Evolutionary conservation across 1,140 invertebrate species (phyloP).

Genomic region (Reticulitermes speratus): DNA sequence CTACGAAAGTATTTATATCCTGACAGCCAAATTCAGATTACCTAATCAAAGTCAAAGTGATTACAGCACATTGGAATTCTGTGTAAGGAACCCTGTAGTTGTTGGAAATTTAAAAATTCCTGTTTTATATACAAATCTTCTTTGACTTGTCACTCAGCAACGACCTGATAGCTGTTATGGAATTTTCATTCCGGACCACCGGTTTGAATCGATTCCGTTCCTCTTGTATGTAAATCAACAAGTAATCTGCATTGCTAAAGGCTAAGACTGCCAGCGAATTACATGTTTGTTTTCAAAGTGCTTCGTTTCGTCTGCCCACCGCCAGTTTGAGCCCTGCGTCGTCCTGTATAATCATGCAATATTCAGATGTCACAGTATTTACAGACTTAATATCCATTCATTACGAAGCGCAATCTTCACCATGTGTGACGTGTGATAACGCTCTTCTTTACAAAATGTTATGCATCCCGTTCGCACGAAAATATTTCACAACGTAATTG

Average conservation of each 20-base stretch:
- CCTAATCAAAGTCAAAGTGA: not conserved
- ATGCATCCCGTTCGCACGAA: too few relatives aligned
- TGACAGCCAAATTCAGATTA: not conserved
- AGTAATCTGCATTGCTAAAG: not conserved
- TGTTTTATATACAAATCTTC: not conserved
- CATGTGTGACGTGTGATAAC: too few relatives aligned
- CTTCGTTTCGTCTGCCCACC: not conserved
- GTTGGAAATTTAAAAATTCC: not conserved
- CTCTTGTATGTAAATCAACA: not conserved
- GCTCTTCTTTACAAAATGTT: too few relatives aligned
- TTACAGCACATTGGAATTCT: not conserved
- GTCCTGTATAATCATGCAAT: not conserved
- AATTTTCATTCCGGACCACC: not conserved
- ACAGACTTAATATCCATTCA: too few relatives aligned
- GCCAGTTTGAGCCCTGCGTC: not conserved
- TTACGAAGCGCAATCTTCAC: too few relatives aligned
- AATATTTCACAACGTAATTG: too few relatives aligned
- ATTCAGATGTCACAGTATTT: too few relatives aligned
- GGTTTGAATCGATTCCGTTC: constrained; percentile 1
- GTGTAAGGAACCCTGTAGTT: not conserved
- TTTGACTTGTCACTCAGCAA: not conserved
- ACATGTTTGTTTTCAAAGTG: not conserved
- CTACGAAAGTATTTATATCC: not conserved
- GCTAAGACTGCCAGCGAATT: not conserved
- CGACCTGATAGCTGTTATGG: not conserved